Base-by-base conservation (phyloP, 2,113 vertebrate genomes). In the Chloroceryle aenea region DNA sequence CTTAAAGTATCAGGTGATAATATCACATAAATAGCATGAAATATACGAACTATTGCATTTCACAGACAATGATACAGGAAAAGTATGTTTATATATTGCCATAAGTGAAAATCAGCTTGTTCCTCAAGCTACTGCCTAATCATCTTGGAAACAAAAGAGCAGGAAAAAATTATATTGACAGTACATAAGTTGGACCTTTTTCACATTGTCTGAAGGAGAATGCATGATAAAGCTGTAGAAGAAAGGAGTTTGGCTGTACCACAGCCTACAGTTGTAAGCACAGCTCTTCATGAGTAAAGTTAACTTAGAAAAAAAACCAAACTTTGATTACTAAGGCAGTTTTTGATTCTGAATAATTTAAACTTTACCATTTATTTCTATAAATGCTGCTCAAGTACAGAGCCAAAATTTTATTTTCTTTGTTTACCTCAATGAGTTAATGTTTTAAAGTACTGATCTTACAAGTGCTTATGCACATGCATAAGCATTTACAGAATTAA, bases 401-500 rank as follows among this genome's bases (percentile, higher is more conserved):
- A 90, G 19, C 3, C 18, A 32, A 25, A 32, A 20, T 82, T 75
- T 2, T 40, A 40, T 40, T 48, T 50, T 34, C n/a, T 45, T 84
- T 68, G 42, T 47, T 91, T 47, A 77, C 20, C 36, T 68, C 47
- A 59, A 2, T 29, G 74, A 79, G 50, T 84, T 96, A 89, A 66
- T 53, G 27, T 91, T 94, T 63, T 82, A n/a, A 87, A 76, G 55
- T 85, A 78, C 69, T 91, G 81, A 91, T 83, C 86, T 76, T 87
- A 50, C 21, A 89, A 76, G 78, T 93, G 52, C 85, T 87, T 93
- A 36, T 59, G 71, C 55, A 80, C 53, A 61, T 88, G 75, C 61
- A 42, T 76, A 87, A 93, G 87, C 69, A 66, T 93, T 94, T 83
- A 56, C 42, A 50, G 85, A 96, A 91, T 91, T 95, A 87, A 95